Conservation (phyloP, 2,888 invertebrate genomes). For the Dilophus febrilis region DNA sequence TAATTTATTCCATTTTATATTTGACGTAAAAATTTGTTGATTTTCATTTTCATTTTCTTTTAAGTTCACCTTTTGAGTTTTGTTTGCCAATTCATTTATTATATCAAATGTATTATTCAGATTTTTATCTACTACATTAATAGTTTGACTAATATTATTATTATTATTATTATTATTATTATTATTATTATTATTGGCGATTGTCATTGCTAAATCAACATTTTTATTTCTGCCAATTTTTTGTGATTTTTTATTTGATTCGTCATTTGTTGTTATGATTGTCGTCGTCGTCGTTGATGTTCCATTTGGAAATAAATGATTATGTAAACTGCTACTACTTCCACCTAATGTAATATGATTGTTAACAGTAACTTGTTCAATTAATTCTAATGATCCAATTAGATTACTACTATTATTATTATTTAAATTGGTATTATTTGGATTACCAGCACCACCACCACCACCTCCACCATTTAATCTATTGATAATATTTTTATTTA, state of each 20-base stretch:
- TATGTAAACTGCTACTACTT: slow-evolving; percentile 6
- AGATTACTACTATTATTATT: slow-evolving; percentile 5
- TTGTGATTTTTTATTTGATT: slow-evolving; percentile 19
- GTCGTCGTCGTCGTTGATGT: slow-evolving; percentile 6
- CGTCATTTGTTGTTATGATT: slow-evolving; percentile 9
- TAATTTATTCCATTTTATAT: slow-evolving; percentile 4
- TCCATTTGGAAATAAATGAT: slow-evolving; percentile 15
- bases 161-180: slow-evolving; percentile 6
- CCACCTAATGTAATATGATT: slow-evolving; percentile 27
- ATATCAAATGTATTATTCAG: background rate
- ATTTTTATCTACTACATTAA: background rate
- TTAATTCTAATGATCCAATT: slow-evolving; percentile 10
- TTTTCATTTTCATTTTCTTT: background rate
- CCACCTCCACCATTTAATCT: slow-evolving; percentile 18
- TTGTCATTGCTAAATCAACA: slow-evolving; percentile 29
- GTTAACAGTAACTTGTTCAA: slow-evolving; percentile 27
- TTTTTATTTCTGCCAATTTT: slow-evolving; percentile 31
- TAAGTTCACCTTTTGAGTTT: background rate
- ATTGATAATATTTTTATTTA: slow-evolving; percentile 17
- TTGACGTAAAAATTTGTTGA: too few species aligned
- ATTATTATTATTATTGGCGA: slow-evolving; percentile 12
- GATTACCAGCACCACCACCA: slow-evolving; percentile 24
- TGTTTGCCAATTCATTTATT: background rate
- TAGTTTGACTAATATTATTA: background rate
- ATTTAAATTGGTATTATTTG: slow-evolving; percentile 8